A percentile compares a stretch with the other conserved stretches of the same genome.
Evolutionary conservation across 1,140 invertebrate genomes (phyloP).

Genomic region (Atta cephalotes): DNA sequence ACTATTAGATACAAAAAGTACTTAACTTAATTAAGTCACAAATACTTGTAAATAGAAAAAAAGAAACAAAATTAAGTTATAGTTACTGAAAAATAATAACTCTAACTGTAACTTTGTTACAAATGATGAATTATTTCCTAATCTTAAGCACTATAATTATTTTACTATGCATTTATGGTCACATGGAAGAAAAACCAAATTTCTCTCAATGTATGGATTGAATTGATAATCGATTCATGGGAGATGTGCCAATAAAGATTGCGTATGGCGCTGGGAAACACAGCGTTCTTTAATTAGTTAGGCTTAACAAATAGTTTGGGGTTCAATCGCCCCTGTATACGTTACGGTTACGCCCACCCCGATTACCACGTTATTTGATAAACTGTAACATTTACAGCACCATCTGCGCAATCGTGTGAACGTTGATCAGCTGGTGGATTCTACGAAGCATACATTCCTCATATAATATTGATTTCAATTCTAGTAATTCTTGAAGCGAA

Average conservation of each 20-base stretch:
- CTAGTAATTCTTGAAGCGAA: not conserved
- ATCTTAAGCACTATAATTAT: no score
- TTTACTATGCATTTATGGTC: no score
- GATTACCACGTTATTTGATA: conserved; percentile 71
- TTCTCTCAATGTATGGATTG: not conserved
- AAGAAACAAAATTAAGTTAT: no score
- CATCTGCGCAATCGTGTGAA: conserved; percentile 74
- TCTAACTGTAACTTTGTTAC: no score
- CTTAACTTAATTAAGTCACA: no score
- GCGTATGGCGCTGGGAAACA: conserved; percentile 71
- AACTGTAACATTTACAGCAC: conserved; percentile 65
- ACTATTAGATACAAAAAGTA: no score
- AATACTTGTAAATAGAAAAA: no score
- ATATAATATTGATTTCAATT: conserved; percentile 20
- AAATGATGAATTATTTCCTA: no score
- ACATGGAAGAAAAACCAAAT: no score
- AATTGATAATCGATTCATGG: not conserved
- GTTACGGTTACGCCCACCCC: conserved; percentile 79
- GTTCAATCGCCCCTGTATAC: conserved; percentile 50
- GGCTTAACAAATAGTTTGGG: conserved; percentile 71
- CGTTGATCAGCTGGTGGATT: conserved; percentile 46
- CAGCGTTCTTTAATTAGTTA: conserved; percentile 64
- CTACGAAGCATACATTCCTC: not conserved
- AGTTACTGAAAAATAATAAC: no score
- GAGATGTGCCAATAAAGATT: conserved; percentile 9